Base-by-base conservation (phyloP, 2,888 invertebrate species). In the Meteorus cinctellus region DNA sequence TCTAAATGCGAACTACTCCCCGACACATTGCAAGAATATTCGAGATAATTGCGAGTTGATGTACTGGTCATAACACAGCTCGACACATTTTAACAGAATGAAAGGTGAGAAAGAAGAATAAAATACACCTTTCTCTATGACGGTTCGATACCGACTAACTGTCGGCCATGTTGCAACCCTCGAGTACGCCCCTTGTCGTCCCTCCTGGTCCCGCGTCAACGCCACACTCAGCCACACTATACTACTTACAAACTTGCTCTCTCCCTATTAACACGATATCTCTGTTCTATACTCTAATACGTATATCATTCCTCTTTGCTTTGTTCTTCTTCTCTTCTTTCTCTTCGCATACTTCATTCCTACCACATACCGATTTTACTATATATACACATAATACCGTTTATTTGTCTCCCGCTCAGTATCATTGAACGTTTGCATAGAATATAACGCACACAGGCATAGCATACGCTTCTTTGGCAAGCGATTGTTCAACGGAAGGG, bases 141-240 rank as follows among this genome's bases (percentile, higher is more conserved):
- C 85, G 87, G 87, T 87, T 87, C 87, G 87, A 87, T 87, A 87
- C 86, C 86, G 86, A 87, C 87, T 87, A 82, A 86, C 84, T 80
- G 84, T 80, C 86, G 81, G 87, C 87, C 87, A 87, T 87, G 81
- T 87, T 87, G 82, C 85, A 81, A 83, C 82, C 86, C 85, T 80
- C 81, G 77, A 80, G 85, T 84, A 83, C 82, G 82, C 82, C 66
- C 75, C 72, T 60, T 70, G 34, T 41, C 74, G 29, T 72, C 59
- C 55, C 77, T 55, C 73, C 12, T 31, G 19, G 5, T 65, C 36
- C 36, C 65, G 10, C 19, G 19, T 19, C 19, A 19, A n/a, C 48
- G 48, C 48, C 8, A 34, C n/a, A 48, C 48, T 48, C n/a, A n/a
- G n/a, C 48, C 48, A 16, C 48, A n/a, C n/a, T 48, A n/a, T 48